Evolutionary conservation across 2,113 vertebrate genomes (phyloP).

Genomic region (Leptodactylus fuscus): DNA sequence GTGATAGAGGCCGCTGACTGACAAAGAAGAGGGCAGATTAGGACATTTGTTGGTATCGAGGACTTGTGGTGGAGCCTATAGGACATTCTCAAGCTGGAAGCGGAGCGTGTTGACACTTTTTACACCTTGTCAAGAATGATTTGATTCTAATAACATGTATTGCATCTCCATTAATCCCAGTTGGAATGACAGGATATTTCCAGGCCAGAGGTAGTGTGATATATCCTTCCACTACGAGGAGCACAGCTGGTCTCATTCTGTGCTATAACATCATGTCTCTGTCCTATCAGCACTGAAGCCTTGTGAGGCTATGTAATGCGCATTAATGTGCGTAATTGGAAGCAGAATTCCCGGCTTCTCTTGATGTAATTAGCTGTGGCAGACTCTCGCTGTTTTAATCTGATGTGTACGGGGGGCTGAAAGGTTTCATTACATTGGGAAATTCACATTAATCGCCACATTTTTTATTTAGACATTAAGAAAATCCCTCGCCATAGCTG

Average conservation of each 20-base stretch:
- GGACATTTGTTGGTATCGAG: background rate
- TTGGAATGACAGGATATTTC: background rate
- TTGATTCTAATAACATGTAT: constrained; percentile 6
- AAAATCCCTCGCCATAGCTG: background rate
- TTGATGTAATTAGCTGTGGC: constrained; percentile 47
- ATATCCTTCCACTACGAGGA: background rate
- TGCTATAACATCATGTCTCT: constrained; percentile 21
- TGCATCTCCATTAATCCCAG: constrained; percentile 10
- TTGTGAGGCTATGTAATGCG: constrained; percentile 18
- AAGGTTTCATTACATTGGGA: constrained; percentile 3
- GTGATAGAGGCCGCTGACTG: background rate
- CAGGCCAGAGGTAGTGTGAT: background rate
- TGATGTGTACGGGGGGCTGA: constrained; percentile 16
- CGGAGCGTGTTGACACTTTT: background rate
- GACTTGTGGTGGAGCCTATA: background rate
- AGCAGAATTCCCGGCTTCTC: constrained; percentile 35
- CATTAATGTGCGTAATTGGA: constrained; percentile 30
- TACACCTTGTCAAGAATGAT: constrained; percentile 16
- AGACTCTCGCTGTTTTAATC: constrained; percentile 29
- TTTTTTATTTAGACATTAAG: background rate
- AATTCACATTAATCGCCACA: background rate
- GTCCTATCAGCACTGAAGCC: background rate
- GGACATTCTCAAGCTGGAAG: background rate
- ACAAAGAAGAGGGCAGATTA: background rate
- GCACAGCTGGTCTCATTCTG: constrained; percentile 26